Conservation (phyloP, 2,888 invertebrate species). For the Drosophila neonasuta region DNA sequence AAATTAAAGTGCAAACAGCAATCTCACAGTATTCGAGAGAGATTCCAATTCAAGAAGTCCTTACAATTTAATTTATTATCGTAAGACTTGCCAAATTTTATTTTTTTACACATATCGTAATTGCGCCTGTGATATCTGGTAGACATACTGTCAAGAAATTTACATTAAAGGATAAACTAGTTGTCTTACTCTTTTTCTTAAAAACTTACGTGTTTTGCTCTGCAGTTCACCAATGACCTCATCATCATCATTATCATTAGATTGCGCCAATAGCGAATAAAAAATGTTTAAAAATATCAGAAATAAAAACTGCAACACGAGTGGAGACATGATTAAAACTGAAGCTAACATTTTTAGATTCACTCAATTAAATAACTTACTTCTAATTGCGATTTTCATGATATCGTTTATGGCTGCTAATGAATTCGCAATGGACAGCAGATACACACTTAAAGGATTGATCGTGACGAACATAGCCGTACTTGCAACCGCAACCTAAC, state of each 20-base stretch:
- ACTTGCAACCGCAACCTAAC: slow-evolving; percentile 53
- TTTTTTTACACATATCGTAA: slow-evolving; percentile 16
- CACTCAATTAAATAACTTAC: slow-evolving; percentile 6
- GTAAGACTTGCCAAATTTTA: slow-evolving; percentile 22
- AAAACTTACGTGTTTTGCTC: slow-evolving; percentile 26
- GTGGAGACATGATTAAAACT: slow-evolving; percentile 12
- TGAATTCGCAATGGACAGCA: slow-evolving; percentile 23
- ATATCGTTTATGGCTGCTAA: not conserved
- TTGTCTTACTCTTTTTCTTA: not conserved
- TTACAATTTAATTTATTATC: slow-evolving; percentile 43
- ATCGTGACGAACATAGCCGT: slow-evolving; percentile 46
- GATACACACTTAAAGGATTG: slow-evolving; percentile 30
- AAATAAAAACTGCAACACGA: slow-evolving; percentile 1
- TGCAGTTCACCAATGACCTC: slow-evolving; percentile 8
- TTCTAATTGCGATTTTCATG: not conserved
- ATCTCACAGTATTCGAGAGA: slow-evolving; percentile 2
- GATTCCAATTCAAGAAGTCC: not conserved
- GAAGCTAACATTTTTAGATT: not conserved
- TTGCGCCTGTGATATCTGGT: not conserved
- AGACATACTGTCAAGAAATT: slow-evolving; percentile 27
- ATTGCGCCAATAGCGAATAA: not conserved
- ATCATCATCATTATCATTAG: not conserved
- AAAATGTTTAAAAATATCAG: slow-evolving; percentile 22
- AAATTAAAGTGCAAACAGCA: slow-evolving; percentile 45
- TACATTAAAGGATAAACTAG: not conserved